Evolutionary conservation across 1,140 invertebrate species (phyloP), one percentile per base, ranked within the genome.

Genomic region (Leucophenga varia): DNA sequence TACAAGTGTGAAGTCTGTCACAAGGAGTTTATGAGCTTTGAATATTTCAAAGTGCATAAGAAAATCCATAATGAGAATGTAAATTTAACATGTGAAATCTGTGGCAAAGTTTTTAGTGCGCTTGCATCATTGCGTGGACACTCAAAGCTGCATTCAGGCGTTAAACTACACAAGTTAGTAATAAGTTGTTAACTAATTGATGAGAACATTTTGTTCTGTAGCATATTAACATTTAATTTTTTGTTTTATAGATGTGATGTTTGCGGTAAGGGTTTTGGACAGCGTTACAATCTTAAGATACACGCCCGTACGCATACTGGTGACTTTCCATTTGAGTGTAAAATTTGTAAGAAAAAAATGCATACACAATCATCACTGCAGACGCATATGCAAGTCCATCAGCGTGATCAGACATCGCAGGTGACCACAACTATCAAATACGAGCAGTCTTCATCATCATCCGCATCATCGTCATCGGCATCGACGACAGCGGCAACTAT

Each of bases 311-410:
- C 76, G 1, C 80, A 90, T 61, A 89, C 87, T 1, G 88, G 83
- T 1, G 82, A 85, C 49, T 84, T 83, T 53, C 84, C 84, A 1
- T 86, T 82, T 39, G 81, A 81, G 20, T 89, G 86, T 64, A 83
- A 84, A 54, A 77, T 82, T n/a, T 83, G 81, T 59, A 72, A 74
- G 37, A 74, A 70, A 50, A 72, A 72, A 44, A 44, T 74, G 42
- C 72, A 74, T 22, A 75, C 73, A 8, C 69, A 72, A 17, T 72
- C 73, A 12, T 72, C 69, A 35, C 55, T 71, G 37, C 68, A 74
- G 43, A 70, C 71, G 18, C 74, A 76, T 43, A 71, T 74, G 69
- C 72, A 74, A 54, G 71, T 71, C 42, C 70, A 75, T 73, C 52
- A 74, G 43, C 46, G 64, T 21, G 67, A 74, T 52, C 71, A 73